Evolutionary conservation across 1,140 invertebrate species (phyloP).

Genomic region (Drosophila lini): DNA sequence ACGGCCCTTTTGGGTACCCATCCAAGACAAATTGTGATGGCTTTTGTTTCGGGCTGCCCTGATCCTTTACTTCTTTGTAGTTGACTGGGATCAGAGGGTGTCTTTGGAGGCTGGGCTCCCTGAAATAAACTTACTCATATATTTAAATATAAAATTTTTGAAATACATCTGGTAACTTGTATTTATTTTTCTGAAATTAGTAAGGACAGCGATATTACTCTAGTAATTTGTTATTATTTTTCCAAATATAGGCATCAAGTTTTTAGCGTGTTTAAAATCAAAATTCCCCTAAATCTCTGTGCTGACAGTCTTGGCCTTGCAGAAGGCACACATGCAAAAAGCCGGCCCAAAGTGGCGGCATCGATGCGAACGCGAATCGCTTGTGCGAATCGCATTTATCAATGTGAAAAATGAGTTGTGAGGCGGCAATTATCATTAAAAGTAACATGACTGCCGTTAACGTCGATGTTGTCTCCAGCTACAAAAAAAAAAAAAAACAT

Average conservation of each 20-base stretch:
- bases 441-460: slow-evolving; percentile 73
- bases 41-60: slow-evolving; percentile 27
- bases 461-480: slow-evolving; percentile 25
- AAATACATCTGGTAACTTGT: no score
- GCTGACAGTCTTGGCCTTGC: slow-evolving; percentile 15
- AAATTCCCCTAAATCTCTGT: neutral
- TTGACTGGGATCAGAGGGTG: slow-evolving; percentile 23
- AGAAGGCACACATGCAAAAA: slow-evolving; percentile 10
- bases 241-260: no score
- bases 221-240: no score
- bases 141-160: no score
- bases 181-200: no score
- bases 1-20: slow-evolving; percentile 48
- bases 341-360: slow-evolving; percentile 11
- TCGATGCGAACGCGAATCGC: slow-evolving; percentile 16
- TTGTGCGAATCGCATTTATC: slow-evolving; percentile 67
- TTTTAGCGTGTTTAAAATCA: no score
- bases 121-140: no score
- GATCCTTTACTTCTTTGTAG: slow-evolving; percentile 5
- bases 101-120: neutral
- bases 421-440: slow-evolving; percentile 80
- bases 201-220: no score
- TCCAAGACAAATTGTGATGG: slow-evolving; percentile 76
- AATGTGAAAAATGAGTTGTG: slow-evolving; percentile 80
- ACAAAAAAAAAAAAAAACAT: slow-evolving; percentile 1